These are phyloP conservation scores for Siderastrea radians DNA, from an alignment of 92 coral and sea anemone species.

Conservation along the genomic window DNA sequence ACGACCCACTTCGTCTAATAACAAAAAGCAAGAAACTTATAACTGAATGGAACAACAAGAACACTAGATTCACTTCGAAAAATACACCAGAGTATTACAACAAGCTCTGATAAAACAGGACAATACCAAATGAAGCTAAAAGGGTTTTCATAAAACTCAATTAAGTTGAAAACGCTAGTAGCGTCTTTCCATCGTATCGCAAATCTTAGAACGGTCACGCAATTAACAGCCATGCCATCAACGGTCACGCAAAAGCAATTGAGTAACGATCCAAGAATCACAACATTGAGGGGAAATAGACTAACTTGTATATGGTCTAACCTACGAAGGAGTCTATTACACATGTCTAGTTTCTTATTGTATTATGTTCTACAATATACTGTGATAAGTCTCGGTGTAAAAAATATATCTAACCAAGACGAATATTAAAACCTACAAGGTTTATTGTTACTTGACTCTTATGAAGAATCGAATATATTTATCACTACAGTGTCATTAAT, in stretches of 20 bases:
- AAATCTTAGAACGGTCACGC: background rate
- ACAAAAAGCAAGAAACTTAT: too few relatives aligned
- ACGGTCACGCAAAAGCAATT: background rate
- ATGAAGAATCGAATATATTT: too few relatives aligned
- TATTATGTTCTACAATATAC: background rate
- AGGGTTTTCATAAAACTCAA: background rate
- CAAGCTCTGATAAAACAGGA: background rate
- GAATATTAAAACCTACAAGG: too few relatives aligned
- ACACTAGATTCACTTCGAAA: background rate
- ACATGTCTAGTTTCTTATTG: background rate
- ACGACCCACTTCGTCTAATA: too few relatives aligned
- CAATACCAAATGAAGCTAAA: background rate
- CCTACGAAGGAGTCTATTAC: background rate
- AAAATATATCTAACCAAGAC: too few relatives aligned
- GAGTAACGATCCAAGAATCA: slow-evolving; percentile 1
- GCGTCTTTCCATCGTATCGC: background rate
- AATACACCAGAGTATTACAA: background rate
- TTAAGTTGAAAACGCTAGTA: background rate
- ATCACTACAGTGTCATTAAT: too few relatives aligned
- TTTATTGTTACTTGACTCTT: too few relatives aligned
- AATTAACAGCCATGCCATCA: background rate
- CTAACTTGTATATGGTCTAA: background rate
- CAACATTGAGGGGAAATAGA: background rate
- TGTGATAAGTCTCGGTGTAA: background rate
- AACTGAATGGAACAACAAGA: too few relatives aligned